Evolutionary conservation across 2,113 vertebrate genomes (phyloP), one percentile per base, ranked within the genome.

Genomic region (Paralichthys olivaceus): DNA sequence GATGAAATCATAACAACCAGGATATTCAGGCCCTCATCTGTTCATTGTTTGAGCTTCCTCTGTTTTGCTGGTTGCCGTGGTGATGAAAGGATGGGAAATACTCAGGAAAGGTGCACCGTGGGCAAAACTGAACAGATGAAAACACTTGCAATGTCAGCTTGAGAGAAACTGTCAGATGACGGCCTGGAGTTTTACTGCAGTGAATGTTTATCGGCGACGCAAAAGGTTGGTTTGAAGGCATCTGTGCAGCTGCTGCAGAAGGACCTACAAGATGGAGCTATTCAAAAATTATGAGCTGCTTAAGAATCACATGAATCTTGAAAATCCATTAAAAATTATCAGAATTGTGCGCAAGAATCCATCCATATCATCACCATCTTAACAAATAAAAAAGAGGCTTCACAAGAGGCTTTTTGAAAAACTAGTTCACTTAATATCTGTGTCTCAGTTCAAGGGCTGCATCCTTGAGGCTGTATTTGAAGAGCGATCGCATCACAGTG

Each of bases 21-120:
- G 89, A 91, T 83, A 86, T 79, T 81, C 73, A 61, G 58, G 75
- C 32, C 77, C 37, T 84, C 87, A 83, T 91, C 87, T 86, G 77
- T 87, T 87, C 89, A 89, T 92, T 91, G 89, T 91, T 87, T 75
- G 72, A 65, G 54, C 77, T 90, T 91, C 90, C 91, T 89, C 68
- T 90, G 84, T 91, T 91, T 83, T 90, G 70, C 68, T 81, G 67
- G 89, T 88, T 85, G 84, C 51, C 82, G 89, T 86, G 77, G 87
- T 32, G 64, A 90, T 84, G 73, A 88, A 84, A 85, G 43, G 83
- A 84, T 70, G 72, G 88, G 73, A 88, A 84, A 89, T 64, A 61
- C 60, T 84, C 72, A 64, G 73, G 74, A 64, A 58, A 62, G 55
- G 62, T 84, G 58, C 66, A 71, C 43, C 34, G 49, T 11, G 54